Base-by-base conservation (phyloP, 1,140 invertebrate species). In the Lasioglossum albipes region DNA sequence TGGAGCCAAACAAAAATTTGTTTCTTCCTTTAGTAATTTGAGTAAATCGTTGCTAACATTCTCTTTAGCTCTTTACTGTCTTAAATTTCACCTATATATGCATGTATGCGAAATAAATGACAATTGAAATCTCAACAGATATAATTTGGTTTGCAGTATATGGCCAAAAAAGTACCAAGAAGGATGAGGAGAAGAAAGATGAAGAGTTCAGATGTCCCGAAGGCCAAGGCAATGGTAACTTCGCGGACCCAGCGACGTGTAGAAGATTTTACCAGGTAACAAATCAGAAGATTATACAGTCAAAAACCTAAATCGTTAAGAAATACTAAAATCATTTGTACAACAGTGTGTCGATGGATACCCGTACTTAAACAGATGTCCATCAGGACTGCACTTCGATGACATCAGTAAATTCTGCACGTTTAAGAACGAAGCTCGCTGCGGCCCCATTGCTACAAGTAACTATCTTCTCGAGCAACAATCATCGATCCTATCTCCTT, bases 391-490 rank as follows among this genome's bases (percentile, higher is more conserved):
- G 7, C 97, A 97, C 91, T 98, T 98, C 91, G 97, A 98, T 90
- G 97, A 98, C 88, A 95, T 97, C 78, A 97, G 96, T 90, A 98
- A 98, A 93, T 97, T 96, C 81, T 98, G 97, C 90, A 98, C 97
- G 0, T 98, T 98, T 91, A 97, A 98, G 94, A 96, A 96, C 81
- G 97, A 98, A 93, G 97, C 97, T n/a, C 95, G 96, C 89, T 98
- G 97, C 91, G 97, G 97, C 54, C 97, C 97, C 18, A 95, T 98
- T 84, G 94, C 96, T 80, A 95, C 96, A 89, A 98, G 97, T 98
- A 95, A 96, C 95, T 95, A 89, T 65, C 27, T 57, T 49, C 52
- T 71, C 67, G 27, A n/a, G 5, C 18, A 16, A 12, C 62, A 36
- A 31, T n/a, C n/a, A 59, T 31, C 5, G 10, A 62, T 20, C 22